Percentiles rank a stretch among this genome's conserved stretches.
Evolutionary conservation across 2,113 vertebrate genomes (phyloP).

Genomic region (Pseudonaja textilis): DNA sequence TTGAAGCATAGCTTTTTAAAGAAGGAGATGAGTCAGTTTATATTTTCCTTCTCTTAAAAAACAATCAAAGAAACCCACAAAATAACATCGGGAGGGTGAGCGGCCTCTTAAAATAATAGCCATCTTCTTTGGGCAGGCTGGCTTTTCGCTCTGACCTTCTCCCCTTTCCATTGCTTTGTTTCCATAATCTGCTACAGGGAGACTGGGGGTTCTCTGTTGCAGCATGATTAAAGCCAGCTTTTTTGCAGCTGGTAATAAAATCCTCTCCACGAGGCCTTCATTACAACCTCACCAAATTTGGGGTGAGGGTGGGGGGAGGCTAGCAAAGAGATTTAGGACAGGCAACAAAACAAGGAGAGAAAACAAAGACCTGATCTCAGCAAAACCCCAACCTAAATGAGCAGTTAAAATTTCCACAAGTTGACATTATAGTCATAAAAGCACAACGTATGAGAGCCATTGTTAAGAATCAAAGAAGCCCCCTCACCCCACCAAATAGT

Average conservation of each 20-base stretch:
- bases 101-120: conserved; percentile 32
- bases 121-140: conserved; percentile 30
- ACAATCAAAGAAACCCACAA: background rate
- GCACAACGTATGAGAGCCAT: background rate
- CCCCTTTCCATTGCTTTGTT: conserved; percentile 5
- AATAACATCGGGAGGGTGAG: background rate
- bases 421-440: conserved; percentile 30
- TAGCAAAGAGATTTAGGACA: conserved; percentile 18
- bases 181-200: conserved; percentile 49
- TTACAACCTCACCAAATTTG: conserved; percentile 24
- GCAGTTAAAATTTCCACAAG: conserved; percentile 29
- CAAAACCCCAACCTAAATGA: conserved; percentile 33
- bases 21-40: background rate
- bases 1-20: background rate
- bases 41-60: background rate
- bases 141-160: conserved; percentile 40
- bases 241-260: conserved; percentile 38
- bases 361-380: conserved; percentile 45
- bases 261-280: conserved; percentile 16
- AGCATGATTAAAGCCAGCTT: conserved; percentile 42
- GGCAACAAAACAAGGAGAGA: background rate
- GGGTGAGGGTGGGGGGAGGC: background rate
- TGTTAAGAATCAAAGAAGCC: background rate
- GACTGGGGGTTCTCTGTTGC: conserved; percentile 15
- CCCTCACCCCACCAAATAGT: background rate